Percentiles rank a stretch among this genome's conserved stretches.
Conservation (phyloP, 35 echinoderm and acorn worm genomes). For the Amphiura filiformis region DNA sequence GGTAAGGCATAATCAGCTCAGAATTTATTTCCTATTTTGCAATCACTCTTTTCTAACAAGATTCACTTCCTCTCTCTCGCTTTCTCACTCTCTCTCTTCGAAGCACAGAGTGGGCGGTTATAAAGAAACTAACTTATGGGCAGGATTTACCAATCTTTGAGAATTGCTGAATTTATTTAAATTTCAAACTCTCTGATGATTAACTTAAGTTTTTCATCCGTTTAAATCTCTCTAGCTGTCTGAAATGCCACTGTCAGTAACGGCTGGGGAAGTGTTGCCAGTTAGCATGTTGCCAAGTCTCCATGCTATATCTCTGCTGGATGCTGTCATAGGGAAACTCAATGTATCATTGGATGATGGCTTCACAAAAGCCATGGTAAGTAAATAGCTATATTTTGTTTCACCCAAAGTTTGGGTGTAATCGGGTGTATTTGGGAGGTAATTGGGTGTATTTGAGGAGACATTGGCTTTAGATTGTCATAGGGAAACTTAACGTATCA, state of each 20-base stretch:
- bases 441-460: no score
- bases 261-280: conserved; percentile 32
- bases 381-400: conserved; percentile 8
- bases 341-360: conserved; percentile 64
- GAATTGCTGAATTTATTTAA: no score
- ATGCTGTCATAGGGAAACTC: conserved; percentile 77
- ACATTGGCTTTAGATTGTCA: conserved; percentile 11
- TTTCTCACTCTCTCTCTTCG: no score
- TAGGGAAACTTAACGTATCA: conserved; percentile 73
- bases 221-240: conserved; percentile 22
- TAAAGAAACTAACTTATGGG: no score
- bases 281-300: conserved; percentile 62
- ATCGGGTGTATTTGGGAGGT: not conserved
- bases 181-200: no score
- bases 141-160: no score
- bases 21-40: not conserved
- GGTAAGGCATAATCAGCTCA: conserved; percentile 34
- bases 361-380: conserved; percentile 63
- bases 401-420: not conserved
- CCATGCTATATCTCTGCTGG: conserved; percentile 65
- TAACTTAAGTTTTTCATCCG: no score
- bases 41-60: no score
- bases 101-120: no score
- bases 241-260: conserved; percentile 42
- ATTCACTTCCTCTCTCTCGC: no score